Evolutionary conservation across 2,888 invertebrate genomes (phyloP), one percentile per base, ranked within the genome.

Genomic region (Automeris io): DNA sequence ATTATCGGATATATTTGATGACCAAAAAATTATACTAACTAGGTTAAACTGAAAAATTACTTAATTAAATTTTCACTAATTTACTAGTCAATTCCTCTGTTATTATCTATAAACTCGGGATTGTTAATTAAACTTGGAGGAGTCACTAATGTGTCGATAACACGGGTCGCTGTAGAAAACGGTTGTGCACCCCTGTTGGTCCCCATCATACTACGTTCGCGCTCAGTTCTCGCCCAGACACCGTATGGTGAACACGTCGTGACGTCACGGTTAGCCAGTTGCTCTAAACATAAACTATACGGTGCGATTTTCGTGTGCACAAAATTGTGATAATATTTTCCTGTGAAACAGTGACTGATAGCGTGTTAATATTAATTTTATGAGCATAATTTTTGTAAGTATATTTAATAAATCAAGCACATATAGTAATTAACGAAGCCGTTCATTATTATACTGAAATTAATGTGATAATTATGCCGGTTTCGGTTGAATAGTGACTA

Each of bases 91-190:
- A 45, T 42, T 42, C 18, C 45, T 46, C 48, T 46, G 47, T 39
- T 41, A 42, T 47, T 36, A 46, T 43, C 46, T 42, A 40, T 47
- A 54, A 53, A 54, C 37, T 57, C 47, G 42, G 41, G 40, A 37
- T 37, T 37, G 42, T 54, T 58, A 56, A 58, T 58, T 51, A 37
- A 57, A 58, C 52, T 45, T 58, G 54, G 44, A 51, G 35, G 54
- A 51, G 45, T 52, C 42, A 49, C 57, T 58, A 58, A 57, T 50
- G 41, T 39, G 23, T 35, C 41, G 46, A 43, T 50, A 54, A 39
- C 56, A 51, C 49, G 50, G 60, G 50, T 55, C 57, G 56, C 29
- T 2, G 59, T 51, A 47, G 31, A 37, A 32, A 37, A 31, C 29
- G 37, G 31, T 11, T 18, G 26, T 16, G 29, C 29, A 16, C 13